These are phyloP conservation scores for Nesospiza acunhae DNA, from an alignment of 2,113 vertebrate species.

Conservation along the genomic window DNA sequence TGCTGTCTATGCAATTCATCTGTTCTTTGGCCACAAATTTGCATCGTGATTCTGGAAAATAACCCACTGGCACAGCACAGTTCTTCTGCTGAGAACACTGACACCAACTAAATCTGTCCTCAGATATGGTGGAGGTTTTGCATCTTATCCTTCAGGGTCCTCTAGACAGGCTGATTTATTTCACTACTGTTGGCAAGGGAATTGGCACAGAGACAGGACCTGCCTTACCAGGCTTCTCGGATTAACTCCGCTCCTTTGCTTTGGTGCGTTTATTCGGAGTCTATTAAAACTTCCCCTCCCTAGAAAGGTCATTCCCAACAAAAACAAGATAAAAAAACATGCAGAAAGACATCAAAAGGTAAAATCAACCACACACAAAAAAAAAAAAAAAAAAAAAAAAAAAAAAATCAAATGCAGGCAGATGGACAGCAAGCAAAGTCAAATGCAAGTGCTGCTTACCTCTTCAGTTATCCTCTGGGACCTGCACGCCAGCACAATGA, in stretches of 20 bases:
- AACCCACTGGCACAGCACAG: background rate
- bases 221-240: slow-evolving; percentile 52
- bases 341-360: background rate
- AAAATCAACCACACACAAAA: background rate
- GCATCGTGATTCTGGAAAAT: background rate
- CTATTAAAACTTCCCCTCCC: slow-evolving; percentile 66
- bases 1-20: background rate
- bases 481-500: slow-evolving; percentile 81
- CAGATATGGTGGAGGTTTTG: background rate
- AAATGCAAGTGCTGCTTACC: slow-evolving; percentile 71
- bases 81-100: background rate
- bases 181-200: background rate
- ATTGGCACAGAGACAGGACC: background rate
- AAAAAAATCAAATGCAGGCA: background rate
- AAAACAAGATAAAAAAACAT: slow-evolving; percentile 8
- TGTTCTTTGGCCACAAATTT: background rate
- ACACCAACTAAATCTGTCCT: background rate
- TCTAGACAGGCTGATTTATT: slow-evolving; percentile 51
- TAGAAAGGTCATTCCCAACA: slow-evolving; percentile 53
- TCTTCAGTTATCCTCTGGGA: slow-evolving; percentile 75
- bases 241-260: slow-evolving; percentile 34
- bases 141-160: background rate
- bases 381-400: slow-evolving; percentile 6
- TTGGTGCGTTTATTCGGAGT: slow-evolving; percentile 51
- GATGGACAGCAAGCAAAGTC: background rate